Evolutionary conservation across 2,888 invertebrate species (phyloP).

Genomic region (Chalcosyrphus nemorum): DNA sequence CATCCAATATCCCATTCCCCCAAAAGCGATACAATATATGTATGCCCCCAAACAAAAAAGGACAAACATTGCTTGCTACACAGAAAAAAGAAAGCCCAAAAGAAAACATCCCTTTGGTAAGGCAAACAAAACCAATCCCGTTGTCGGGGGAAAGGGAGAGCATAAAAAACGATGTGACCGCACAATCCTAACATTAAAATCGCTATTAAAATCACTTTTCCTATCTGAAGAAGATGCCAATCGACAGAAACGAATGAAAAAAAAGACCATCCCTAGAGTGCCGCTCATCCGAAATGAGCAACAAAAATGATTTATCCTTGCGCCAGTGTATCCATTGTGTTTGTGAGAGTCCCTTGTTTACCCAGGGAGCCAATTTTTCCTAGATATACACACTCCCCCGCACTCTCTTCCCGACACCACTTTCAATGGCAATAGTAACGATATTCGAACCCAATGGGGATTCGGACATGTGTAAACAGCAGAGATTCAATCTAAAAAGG

Average conservation of each 20-base stretch:
- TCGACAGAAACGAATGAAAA: slow-evolving; percentile 55
- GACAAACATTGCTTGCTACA: slow-evolving; percentile 14
- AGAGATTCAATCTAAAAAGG: slow-evolving; percentile 74
- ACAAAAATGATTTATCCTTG: slow-evolving; percentile 72
- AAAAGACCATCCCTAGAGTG: slow-evolving; percentile 67
- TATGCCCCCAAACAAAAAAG: slow-evolving; percentile 44
- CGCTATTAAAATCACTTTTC: slow-evolving; percentile 73
- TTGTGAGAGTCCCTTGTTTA: slow-evolving; percentile 60
- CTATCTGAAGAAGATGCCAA: slow-evolving; percentile 71
- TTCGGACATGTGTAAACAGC: slow-evolving; percentile 75
- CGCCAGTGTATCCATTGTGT: slow-evolving; percentile 61
- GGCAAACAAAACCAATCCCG: slow-evolving; percentile 36
- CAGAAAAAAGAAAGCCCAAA: slow-evolving; percentile 33
- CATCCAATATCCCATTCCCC: slow-evolving; percentile 53
- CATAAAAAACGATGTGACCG: slow-evolving; percentile 74
- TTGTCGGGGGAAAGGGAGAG: slow-evolving; percentile 23
- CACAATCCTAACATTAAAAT: slow-evolving; percentile 72
- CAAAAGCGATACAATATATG: slow-evolving; percentile 2
- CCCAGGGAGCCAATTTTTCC: slow-evolving; percentile 53
- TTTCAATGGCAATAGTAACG: slow-evolving; percentile 69
- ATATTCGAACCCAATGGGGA: slow-evolving; percentile 74
- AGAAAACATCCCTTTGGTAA: slow-evolving; percentile 66
- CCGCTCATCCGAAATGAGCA: slow-evolving; percentile 68
- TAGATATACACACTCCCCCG: slow-evolving; percentile 12
- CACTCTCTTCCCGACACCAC: slow-evolving; percentile 49